Conservation (phyloP, 2,113 vertebrate species). For the Deroptyus accipitrinus region DNA sequence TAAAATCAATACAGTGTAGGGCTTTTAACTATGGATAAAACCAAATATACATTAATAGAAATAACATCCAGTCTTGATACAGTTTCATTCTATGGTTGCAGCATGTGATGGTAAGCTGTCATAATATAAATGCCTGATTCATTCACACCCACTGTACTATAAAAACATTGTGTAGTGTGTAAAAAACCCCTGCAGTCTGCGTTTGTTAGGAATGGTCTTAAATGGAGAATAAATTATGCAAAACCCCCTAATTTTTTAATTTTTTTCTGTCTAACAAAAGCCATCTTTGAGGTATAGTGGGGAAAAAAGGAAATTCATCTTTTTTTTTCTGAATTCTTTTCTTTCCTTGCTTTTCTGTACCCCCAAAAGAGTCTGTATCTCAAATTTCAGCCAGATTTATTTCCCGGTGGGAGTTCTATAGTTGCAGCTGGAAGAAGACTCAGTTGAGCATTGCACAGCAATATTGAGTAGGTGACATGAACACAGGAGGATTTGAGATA, state of each 20-base stretch:
- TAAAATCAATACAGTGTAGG: neutral
- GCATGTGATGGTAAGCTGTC: neutral
- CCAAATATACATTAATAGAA: neutral
- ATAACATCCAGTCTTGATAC: neutral
- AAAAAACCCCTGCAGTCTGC: neutral
- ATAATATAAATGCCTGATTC: neutral
- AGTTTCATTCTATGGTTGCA: neutral
- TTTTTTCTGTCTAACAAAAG: neutral
- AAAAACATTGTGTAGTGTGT: neutral
- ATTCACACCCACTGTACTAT: neutral
- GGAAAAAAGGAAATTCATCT: neutral
- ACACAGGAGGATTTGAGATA: neutral
- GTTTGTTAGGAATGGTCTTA: neutral
- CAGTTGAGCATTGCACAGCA: neutral
- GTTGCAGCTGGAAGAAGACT: neutral
- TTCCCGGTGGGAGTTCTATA: neutral
- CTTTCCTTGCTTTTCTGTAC: neutral
- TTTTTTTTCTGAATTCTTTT: neutral
- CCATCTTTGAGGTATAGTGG: neutral
- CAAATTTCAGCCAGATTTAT: neutral
- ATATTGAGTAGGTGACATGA: neutral
- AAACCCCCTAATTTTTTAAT: neutral
- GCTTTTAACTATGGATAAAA: neutral
- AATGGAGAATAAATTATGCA: neutral
- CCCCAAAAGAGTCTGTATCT: neutral